A percentile compares a stretch with the other conserved stretches of the same genome.
Evolutionary conservation across 2,113 vertebrate species (phyloP).

Genomic region (Globicephala melas): DNA sequence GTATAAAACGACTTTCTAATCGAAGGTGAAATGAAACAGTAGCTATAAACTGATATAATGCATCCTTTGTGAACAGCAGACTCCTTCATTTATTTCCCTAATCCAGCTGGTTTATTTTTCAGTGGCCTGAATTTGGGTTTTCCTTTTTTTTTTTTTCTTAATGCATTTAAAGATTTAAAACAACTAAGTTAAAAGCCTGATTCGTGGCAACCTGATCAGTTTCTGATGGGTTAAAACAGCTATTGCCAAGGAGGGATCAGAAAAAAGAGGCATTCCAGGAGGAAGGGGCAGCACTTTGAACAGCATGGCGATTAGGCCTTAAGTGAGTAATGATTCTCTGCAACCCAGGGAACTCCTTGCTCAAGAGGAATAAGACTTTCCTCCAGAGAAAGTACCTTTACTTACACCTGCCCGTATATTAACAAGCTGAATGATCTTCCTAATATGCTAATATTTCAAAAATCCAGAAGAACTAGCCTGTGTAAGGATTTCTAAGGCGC

Average conservation of each 20-base stretch:
- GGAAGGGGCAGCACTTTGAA: slow-evolving; percentile 80
- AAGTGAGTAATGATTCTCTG: slow-evolving; percentile 84
- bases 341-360: slow-evolving; percentile 79
- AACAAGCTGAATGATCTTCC: slow-evolving; percentile 79
- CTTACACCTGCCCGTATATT: slow-evolving; percentile 79
- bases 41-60: background rate
- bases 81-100: background rate
- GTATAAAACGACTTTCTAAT: background rate
- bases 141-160: background rate
- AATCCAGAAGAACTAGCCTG: background rate
- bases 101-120: background rate
- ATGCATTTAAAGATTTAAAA: slow-evolving; percentile 61
- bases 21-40: background rate
- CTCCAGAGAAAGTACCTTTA: slow-evolving; percentile 83
- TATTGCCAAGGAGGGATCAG: slow-evolving; percentile 82
- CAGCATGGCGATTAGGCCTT: slow-evolving; percentile 81
- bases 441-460: slow-evolving; percentile 82
- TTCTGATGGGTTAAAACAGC: slow-evolving; percentile 81
- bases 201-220: slow-evolving; percentile 80
- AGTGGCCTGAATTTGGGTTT: slow-evolving; percentile 23
- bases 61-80: background rate
- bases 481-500: background rate
- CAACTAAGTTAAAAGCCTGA: slow-evolving; percentile 76
- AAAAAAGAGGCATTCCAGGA: slow-evolving; percentile 84
- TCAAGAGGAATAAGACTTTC: slow-evolving; percentile 72